These are phyloP conservation scores for Pocillopora verrucosa DNA, from an alignment of 64 coral and sea anemone genomes.

Conservation along the genomic window DNA sequence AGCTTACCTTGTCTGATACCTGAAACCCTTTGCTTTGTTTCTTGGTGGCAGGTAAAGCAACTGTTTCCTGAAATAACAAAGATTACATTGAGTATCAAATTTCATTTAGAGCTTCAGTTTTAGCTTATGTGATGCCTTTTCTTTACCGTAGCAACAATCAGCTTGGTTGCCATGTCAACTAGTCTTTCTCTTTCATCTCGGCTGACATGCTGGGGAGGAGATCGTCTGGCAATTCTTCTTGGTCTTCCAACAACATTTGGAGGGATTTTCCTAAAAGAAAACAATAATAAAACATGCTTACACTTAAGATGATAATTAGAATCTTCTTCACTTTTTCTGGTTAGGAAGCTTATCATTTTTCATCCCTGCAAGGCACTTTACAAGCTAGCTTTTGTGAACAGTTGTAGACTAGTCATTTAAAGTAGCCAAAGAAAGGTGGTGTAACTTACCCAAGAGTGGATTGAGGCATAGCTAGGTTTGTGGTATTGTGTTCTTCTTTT, in stretches of 20 bases:
- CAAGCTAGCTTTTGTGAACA: no score
- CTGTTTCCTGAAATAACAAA: constrained; percentile 68
- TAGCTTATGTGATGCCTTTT: background rate
- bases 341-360: no score
- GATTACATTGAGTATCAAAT: background rate
- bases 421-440: no score
- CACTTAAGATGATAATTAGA: no score
- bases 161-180: constrained; percentile 94
- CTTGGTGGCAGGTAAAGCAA: constrained; percentile 84
- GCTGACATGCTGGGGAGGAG: constrained; percentile 85
- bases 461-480: no score
- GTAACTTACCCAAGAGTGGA: no score
- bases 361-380: no score
- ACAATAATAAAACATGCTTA: background rate
- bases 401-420: no score
- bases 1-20: constrained; percentile 62
- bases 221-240: constrained; percentile 66
- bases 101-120: background rate
- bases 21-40: constrained; percentile 87
- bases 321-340: no score
- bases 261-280: constrained; percentile 80
- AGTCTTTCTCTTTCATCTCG: constrained; percentile 88
- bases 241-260: constrained; percentile 84
- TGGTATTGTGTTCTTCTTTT: no score
- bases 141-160: constrained; percentile 98